Evolutionary conservation across 1,140 invertebrate genomes (phyloP).

Genomic region (Dreissena polymorpha): DNA sequence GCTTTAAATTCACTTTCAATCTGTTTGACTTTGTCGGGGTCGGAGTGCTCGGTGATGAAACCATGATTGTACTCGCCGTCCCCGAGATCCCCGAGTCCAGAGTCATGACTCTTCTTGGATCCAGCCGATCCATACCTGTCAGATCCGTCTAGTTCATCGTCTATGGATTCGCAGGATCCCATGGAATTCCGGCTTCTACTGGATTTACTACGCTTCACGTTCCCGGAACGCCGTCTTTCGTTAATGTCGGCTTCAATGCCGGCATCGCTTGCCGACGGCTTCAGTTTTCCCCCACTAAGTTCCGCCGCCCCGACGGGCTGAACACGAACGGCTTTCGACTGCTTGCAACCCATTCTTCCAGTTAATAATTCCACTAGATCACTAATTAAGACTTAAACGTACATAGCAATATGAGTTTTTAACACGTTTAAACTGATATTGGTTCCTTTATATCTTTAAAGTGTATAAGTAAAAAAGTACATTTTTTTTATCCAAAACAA

Average conservation of each 20-base stretch:
- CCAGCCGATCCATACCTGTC: conserved; percentile 67
- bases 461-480: not conserved
- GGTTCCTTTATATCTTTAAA: not conserved
- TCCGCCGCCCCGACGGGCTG: conserved; percentile 44
- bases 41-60: conserved; percentile 71
- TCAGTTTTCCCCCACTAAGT: conserved; percentile 1
- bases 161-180: conserved; percentile 53
- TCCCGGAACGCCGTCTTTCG: conserved; percentile 12
- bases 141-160: conserved; percentile 33
- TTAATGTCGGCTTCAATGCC: conserved; percentile 25
- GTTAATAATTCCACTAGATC: not conserved
- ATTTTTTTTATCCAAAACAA: not conserved
- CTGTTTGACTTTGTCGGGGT: conserved; percentile 56
- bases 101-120: conserved; percentile 69
- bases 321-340: conserved; percentile 46
- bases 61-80: conserved; percentile 49
- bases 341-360: conserved; percentile 53
- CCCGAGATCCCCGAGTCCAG: conserved; percentile 63
- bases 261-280: conserved; percentile 4
- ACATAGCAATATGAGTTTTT: not conserved
- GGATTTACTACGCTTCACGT: conserved; percentile 31
- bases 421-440: not conserved
- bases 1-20: conserved; percentile 63
- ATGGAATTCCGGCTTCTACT: conserved; percentile 30
- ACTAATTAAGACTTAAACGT: not conserved